Base-by-base conservation (phyloP, 2,888 invertebrate genomes). In the Aproaerema taeniolella region DNA sequence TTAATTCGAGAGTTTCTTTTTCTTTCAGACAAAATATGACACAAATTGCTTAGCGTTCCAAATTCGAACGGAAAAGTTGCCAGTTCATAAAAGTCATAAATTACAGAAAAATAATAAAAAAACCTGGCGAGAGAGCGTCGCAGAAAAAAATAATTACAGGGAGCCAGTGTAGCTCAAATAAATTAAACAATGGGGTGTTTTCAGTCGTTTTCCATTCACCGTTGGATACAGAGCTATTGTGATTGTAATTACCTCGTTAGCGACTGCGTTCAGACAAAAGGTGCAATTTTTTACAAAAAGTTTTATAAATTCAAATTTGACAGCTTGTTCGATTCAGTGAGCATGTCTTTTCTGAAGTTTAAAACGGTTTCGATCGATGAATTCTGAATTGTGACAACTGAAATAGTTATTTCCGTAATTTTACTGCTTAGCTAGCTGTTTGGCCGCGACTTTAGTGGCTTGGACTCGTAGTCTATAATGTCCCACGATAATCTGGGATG, bases 201-300 rank as follows among this genome's bases (percentile, higher is more conserved):
- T 38, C 49, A 52, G 51, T 50, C 55, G 59, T 68, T 61, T 58
- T 58, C 50, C 60, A 63, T 68, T 61, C 67, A 55, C 53, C 44
- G 43, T 47, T 46, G 44, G 59, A 58, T 64, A 60, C 55, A 50
- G n/a, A n/a, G 47, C 59, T 55, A 73, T 76, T 76, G 74, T 77
- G 67, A 69, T 65, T 69, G 61, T 72, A 73, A 75, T 76, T 73
- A 69, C 69, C 76, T 73, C 67, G 69, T 75, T 74, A 74, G 61
- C 50, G n/a, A 57, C 53, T 7, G 25, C 10, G 25, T 12, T 31
- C 43, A 45, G 35, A 48, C 48, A 50, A 50, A 45, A 42, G 42
- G 28, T 29, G 3, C 16, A 9, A 7, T 34, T 5, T 14, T 32
- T 17, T 17, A n/a, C 14, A n/a, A 14, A 14, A 30, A 26, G n/a